phyloP scores from a whole-genome alignment of 2,888 invertebrate genomes.

The Heliconius hortense region DNA sequence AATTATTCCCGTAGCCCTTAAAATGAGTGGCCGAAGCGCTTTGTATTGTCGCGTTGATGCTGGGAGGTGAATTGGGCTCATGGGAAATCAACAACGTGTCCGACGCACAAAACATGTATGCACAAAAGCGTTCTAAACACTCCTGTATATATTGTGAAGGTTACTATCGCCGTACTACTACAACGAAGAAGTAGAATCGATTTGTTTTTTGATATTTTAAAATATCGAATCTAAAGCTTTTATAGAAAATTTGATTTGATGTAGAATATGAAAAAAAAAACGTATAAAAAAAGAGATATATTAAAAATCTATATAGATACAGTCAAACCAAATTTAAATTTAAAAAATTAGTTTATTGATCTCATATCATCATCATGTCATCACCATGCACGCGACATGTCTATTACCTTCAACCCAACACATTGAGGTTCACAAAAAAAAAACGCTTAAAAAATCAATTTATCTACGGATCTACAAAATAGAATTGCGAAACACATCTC shows the following conservation, averaged over 20 bases:
- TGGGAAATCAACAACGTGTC: constrained; percentile 68
- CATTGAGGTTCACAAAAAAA: background rate
- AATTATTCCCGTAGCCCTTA: constrained; percentile 22
- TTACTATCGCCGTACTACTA: constrained; percentile 5
- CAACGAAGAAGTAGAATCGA: no score
- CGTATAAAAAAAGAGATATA: no score
- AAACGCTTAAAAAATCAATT: background rate
- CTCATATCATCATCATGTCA: no score
- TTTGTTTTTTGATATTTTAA: no score
- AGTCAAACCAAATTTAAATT: background rate
- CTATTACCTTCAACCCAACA: background rate
- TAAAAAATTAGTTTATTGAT: background rate
- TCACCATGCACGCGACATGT: background rate
- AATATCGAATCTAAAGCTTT: no score
- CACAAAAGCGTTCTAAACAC: constrained; percentile 26
- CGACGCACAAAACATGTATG: constrained; percentile 43
- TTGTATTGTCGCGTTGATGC: constrained; percentile 47
- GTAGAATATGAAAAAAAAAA: no score
- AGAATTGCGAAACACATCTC: background rate
- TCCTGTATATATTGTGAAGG: constrained; percentile 22
- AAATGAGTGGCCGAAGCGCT: constrained; percentile 22
- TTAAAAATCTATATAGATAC: no score
- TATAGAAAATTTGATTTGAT: no score
- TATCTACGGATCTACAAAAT: background rate
- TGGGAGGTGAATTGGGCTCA: constrained; percentile 57